phyloP scores from a whole-genome alignment of 2,888 invertebrate genomes.

The Rhaphigaster nebulosa region DNA sequence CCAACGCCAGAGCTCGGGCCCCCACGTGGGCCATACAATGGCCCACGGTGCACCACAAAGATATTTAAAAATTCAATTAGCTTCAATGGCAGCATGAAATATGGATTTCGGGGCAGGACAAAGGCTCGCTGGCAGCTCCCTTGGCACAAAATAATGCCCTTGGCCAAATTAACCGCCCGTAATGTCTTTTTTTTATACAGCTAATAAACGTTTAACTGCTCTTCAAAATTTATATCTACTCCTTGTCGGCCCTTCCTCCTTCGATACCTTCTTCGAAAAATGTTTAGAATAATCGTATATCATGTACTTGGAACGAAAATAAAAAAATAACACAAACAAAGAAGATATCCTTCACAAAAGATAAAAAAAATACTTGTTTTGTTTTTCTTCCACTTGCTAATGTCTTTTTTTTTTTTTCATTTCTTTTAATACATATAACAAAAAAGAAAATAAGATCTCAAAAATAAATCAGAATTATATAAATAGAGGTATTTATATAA shows the following conservation, averaged over 20 bases:
- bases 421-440: too few species aligned
- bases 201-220: conserved; percentile 12
- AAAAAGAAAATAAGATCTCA: too few species aligned
- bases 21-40: background rate
- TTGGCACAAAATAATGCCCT: background rate
- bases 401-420: too few species aligned
- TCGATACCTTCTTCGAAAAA: background rate
- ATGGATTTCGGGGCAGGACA: background rate
- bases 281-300: background rate
- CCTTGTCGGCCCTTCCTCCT: background rate
- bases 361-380: background rate
- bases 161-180: conserved; percentile 23
- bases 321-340: background rate
- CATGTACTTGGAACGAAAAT: background rate
- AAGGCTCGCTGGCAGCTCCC: background rate
- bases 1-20: too few species aligned
- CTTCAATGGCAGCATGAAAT: conserved; percentile 43
- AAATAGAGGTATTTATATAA: too few species aligned
- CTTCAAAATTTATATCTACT: background rate
- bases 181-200: conserved; percentile 24
- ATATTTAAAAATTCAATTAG: conserved; percentile 50
- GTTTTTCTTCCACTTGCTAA: too few species aligned
- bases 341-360: background rate
- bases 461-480: too few species aligned
- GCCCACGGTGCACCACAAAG: background rate